A percentile compares a stretch with the other conserved stretches of the same genome.
Conservation (phyloP, 2,888 invertebrate genomes). For the Temnothorax unifasciatus region DNA sequence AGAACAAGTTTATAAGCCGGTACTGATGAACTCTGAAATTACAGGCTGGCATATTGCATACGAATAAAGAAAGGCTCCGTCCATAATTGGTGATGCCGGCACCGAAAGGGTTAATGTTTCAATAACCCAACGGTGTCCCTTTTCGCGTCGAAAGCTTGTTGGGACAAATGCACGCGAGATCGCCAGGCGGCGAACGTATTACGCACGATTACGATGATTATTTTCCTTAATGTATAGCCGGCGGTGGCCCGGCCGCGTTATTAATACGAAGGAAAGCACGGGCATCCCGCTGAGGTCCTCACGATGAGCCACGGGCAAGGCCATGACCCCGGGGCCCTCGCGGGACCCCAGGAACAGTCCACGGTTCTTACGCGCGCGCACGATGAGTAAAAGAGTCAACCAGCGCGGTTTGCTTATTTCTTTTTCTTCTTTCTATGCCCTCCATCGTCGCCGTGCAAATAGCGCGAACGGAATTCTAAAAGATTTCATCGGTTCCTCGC, state of each 20-base stretch:
- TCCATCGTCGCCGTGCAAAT: conserved; percentile 37
- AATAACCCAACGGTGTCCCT: conserved; percentile 48
- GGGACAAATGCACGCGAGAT: conserved; percentile 68
- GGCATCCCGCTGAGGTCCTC: conserved; percentile 81
- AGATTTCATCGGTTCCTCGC: not conserved
- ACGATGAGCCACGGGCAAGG: conserved; percentile 79
- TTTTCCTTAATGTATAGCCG: conserved; percentile 78
- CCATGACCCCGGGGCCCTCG: conserved; percentile 77
- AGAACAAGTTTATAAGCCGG: not conserved
- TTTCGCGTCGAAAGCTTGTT: conserved; percentile 39
- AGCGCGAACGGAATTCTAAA: conserved; percentile 22
- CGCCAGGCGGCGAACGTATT: conserved; percentile 75
- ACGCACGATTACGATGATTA: conserved; percentile 81
- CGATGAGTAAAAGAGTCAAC: conserved; percentile 55
- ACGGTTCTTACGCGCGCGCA: conserved; percentile 63
- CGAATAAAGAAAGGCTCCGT: not conserved
- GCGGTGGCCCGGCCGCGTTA: conserved; percentile 76
- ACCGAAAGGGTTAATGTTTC: conserved; percentile 52
- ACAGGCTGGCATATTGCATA: not conserved
- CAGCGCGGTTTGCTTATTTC: conserved; percentile 26
- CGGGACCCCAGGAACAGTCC: conserved; percentile 63
- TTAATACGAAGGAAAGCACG: conserved; percentile 80
- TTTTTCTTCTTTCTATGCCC: not conserved
- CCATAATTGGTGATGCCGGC: conserved; percentile 16
- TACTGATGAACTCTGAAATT: not conserved